These are phyloP conservation scores for Riparia riparia DNA, from an alignment of 2,113 vertebrate genomes.

Conservation along the genomic window DNA sequence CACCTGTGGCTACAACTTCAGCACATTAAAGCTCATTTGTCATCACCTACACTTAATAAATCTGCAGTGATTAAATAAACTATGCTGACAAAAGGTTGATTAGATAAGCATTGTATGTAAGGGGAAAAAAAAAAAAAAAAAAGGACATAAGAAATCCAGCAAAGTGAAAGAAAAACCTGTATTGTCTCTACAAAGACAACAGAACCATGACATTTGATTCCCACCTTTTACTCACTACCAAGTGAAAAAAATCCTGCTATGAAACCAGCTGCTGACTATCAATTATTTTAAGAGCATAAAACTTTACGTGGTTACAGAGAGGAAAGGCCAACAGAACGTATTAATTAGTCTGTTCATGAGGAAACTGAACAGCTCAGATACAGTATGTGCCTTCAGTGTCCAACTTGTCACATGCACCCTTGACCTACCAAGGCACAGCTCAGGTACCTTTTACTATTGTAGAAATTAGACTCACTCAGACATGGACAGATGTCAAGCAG, in stretches of 20 bases:
- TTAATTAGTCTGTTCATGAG: not conserved
- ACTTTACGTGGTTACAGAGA: not conserved
- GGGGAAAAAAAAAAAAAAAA: not conserved
- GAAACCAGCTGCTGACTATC: slow-evolving; percentile 5
- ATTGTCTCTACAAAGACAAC: not conserved
- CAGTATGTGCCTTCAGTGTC: not conserved
- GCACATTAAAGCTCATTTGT: not conserved
- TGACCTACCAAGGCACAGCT: not conserved
- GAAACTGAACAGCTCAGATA: not conserved
- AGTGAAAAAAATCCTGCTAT: not conserved
- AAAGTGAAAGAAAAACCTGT: not conserved
- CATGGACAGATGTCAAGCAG: not conserved
- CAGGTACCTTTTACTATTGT: not conserved
- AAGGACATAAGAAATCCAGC: not conserved
- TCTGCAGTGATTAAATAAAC: not conserved
- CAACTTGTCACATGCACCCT: not conserved
- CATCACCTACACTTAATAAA: not conserved
- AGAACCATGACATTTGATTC: not conserved
- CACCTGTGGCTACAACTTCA: not conserved
- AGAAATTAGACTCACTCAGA: not conserved
- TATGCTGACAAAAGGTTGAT: not conserved
- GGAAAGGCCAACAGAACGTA: not conserved
- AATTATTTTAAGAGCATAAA: slow-evolving; percentile 9
- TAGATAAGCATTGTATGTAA: not conserved
- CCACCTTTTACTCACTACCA: not conserved